Base-by-base conservation (phyloP, 2,113 vertebrate species). In the Plotosus lineatus region DNA sequence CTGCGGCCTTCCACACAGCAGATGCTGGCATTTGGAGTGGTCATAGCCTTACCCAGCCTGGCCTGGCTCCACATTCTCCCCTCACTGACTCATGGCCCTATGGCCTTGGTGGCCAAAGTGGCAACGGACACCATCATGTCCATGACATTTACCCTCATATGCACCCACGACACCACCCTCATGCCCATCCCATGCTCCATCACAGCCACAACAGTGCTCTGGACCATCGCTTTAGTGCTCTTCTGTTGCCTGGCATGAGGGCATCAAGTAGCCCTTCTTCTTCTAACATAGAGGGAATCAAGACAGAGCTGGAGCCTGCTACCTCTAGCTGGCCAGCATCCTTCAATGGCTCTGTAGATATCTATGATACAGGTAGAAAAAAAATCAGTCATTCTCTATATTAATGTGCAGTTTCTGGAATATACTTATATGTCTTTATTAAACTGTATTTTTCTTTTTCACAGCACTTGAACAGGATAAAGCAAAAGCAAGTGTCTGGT, bases 381-480 rank as follows among this genome's bases (percentile, higher is more conserved):
- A 71, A 40, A 1, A 84, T 44, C 44, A 58, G n/a, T n/a, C n/a
- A n/a, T 28, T 2, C 12, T 6, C 56, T 61, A 63, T 10, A 60
- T 68, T 74, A 23, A 28, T n/a, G 21, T 46, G 51, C 21, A 42
- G 44, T 53, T 33, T 38, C 19, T 11, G 50, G 4, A 42, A 60
- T 66, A 66, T 63, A n/a, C n/a, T n/a, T n/a, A 15, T 44, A 36
- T 21, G 17, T 21, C 31, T 56, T 9, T 69, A 79, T 44, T 38
- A 51, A 77, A 58, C 9, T 72, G 19, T 19, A 5, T n/a, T 71
- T 84, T 80, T 53, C 83, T 71, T 44, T 0, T 4, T 81, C 78
- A 6, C 89, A 98, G 97, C 93, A 91, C 90, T 95, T 78, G 96
- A 97, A 88, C 96, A 96, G 85, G 95, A 96, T 89, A 98, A 98